Evolutionary conservation across 1,140 invertebrate species (phyloP).

Genomic region (Conopomorpha cramerella): DNA sequence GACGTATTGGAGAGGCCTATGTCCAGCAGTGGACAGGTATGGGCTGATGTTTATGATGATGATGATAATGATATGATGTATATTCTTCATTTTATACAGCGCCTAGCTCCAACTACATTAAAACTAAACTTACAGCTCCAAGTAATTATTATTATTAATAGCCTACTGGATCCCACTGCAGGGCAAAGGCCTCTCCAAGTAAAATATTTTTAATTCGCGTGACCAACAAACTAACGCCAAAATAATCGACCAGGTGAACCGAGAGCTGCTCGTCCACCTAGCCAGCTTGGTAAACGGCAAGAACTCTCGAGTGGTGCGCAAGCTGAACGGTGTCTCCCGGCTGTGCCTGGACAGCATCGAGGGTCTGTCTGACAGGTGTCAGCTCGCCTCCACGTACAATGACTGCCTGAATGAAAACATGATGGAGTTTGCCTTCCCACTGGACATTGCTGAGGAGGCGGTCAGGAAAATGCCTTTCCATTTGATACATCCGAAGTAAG

Average conservation of each 20-base stretch:
- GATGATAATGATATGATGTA: too few species aligned
- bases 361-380: slow-evolving; percentile 40
- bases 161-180: too few species aligned
- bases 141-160: too few species aligned
- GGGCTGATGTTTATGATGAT: too few species aligned
- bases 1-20: too few species aligned
- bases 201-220: too few species aligned
- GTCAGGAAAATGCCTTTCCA: slow-evolving; percentile 50
- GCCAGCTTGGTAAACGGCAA: slow-evolving; percentile 45
- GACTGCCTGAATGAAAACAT: slow-evolving; percentile 50
- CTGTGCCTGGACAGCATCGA: slow-evolving; percentile 42
- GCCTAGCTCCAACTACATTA: too few species aligned
- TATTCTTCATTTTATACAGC: too few species aligned
- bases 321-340: slow-evolving; percentile 36
- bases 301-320: slow-evolving; percentile 38
- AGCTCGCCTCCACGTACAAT: slow-evolving; percentile 43
- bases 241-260: slow-evolving; percentile 34
- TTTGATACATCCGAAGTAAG: slow-evolving; percentile 47
- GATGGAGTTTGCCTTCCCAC: slow-evolving; percentile 43
- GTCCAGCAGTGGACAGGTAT: too few species aligned
- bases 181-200: too few species aligned
- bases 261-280: slow-evolving; percentile 37
- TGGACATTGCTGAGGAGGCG: slow-evolving; percentile 46
- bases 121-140: too few species aligned
- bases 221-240: too few species aligned